Evolutionary conservation across 2,113 vertebrate genomes (phyloP), one percentile per base, ranked within the genome.

Genomic region (Uropsilus gracilis): DNA sequence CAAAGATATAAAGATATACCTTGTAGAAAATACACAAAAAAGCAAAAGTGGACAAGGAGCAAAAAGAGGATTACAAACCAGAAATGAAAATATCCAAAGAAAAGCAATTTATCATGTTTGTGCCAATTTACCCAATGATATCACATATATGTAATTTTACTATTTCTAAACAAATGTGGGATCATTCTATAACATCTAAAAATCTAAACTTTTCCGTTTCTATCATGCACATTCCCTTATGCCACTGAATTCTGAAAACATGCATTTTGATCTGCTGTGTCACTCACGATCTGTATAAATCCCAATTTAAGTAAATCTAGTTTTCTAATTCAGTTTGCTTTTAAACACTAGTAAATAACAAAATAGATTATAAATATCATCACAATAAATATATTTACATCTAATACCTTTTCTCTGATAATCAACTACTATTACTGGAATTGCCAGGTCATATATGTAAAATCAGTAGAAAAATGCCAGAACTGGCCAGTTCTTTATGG

Each of bases 261-360:
- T 24, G 30, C 9, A 55, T 48, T 84, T 73, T 73, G 37, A 18
- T 75, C 24, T 72, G 73, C 71, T 88, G 11, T 44, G 16, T 68
- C 64, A 89, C 28, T 82, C 13, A 90, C 11, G 13, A 12, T 63
- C 32, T 73, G 42, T 5, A 93, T 39, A 53, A 30, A 20, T n/a
- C 63, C 55, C 64, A 91, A 86, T 55, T 61, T 89, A 92, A 68
- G 30, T 75, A 86, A 78, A 91, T 71, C 22, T 46, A 63, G 13
- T 50, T 90, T 89, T 87, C 55, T 20, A 77, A 91, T 28, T 80
- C 92, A 14, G 78, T 92, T 88, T 89, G 63, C 26, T 42, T 90
- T 57, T 73, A 73, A 84, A 90, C 53, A 86, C 75, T 69, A 80
- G 46, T 64, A 84, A 92, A 39, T 82, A 81, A 91, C n/a, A n/a